Conservation (phyloP, 2,888 invertebrate species). For the Pegoplata infirma region DNA sequence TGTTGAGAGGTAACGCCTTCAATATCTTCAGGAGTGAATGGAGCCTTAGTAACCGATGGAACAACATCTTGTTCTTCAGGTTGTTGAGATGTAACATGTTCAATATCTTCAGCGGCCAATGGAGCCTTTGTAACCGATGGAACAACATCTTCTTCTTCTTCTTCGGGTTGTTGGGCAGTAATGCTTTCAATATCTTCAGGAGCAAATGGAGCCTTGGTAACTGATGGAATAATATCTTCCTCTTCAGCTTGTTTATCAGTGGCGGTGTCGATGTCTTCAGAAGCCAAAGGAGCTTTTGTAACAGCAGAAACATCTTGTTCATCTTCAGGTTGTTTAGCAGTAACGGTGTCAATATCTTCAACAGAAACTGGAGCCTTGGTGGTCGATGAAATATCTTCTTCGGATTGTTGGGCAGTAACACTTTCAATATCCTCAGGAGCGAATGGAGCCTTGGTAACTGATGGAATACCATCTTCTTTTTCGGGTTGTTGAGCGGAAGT, state of each 20-base stretch:
- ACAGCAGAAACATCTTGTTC: constrained; percentile 21
- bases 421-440: constrained; percentile 14
- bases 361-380: constrained; percentile 1
- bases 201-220: constrained; percentile 18
- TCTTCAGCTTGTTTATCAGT: background rate
- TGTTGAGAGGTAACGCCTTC: constrained; percentile 9
- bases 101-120: background rate
- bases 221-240: background rate
- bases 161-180: background rate
- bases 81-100: background rate
- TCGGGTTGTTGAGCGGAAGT: background rate
- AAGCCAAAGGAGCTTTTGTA: background rate
- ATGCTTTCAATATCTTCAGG: background rate
- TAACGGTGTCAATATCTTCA: background rate
- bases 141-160: background rate
- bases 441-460: constrained; percentile 3
- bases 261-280: constrained; percentile 10
- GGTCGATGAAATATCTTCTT: background rate
- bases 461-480: constrained; percentile 6
- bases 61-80: background rate
- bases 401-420: background rate
- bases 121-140: background rate
- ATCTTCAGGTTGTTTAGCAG: background rate
- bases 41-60: background rate
- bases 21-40: background rate